phyloP scores from a whole-genome alignment of 92 coral and sea anemone species.

The Siderastrea siderea region DNA sequence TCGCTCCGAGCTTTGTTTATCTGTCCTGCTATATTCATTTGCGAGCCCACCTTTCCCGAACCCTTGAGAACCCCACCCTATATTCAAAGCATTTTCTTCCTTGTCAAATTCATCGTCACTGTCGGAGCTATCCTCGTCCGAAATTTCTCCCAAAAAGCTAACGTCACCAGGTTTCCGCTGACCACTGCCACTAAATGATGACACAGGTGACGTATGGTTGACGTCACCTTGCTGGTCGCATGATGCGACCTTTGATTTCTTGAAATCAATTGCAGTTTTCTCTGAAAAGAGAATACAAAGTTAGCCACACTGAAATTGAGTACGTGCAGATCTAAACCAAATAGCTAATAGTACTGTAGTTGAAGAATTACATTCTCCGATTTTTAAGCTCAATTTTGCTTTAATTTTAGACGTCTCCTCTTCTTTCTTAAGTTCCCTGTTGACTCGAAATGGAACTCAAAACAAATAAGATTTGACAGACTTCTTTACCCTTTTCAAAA shows the following conservation, averaged over 20 bases:
- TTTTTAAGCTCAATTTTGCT: too few species aligned
- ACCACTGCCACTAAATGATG: neutral
- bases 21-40: neutral
- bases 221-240: constrained; percentile 1
- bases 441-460: too few species aligned
- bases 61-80: neutral
- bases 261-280: constrained; percentile 43
- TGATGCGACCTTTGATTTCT: constrained; percentile 34
- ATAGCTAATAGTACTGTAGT: too few species aligned
- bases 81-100: neutral
- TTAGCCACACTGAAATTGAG: neutral
- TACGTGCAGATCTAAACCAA: too few species aligned
- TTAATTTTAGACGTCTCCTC: too few species aligned
- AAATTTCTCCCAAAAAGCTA: constrained; percentile 48
- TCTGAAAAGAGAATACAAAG: constrained; percentile 15
- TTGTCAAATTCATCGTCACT: constrained; percentile 15
- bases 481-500: too few species aligned
- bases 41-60: neutral
- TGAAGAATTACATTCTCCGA: too few species aligned
- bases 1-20: neutral
- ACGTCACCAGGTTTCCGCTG: constrained; percentile 36
- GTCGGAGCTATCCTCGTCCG: constrained; percentile 44
- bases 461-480: too few species aligned
- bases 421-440: too few species aligned
- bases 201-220: neutral